phyloP scores from a whole-genome alignment of 2,797 vertebrate genomes.

The Oceanodroma leucorhoa region DNA sequence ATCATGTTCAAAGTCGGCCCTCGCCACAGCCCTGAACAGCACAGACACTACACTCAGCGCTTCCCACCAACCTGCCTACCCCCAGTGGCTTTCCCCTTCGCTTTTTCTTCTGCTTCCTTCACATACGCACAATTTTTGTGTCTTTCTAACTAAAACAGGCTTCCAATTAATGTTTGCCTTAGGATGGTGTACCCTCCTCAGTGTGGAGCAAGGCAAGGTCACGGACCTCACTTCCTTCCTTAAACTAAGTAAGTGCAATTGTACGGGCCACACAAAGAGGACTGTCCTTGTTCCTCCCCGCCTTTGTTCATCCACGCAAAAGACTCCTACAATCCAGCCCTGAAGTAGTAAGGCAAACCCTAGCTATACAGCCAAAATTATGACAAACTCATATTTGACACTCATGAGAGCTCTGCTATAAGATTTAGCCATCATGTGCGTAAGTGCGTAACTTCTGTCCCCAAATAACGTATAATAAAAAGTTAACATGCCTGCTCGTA shows the following conservation, averaged over 20 bases:
- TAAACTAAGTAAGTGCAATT: conserved; percentile 12
- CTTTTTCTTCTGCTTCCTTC: not conserved
- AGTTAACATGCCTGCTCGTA: not conserved
- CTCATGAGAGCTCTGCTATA: not conserved
- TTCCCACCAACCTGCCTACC: not conserved
- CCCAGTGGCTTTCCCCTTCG: not conserved
- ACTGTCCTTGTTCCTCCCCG: not conserved
- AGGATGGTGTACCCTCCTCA: conserved; percentile 22
- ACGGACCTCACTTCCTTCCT: conserved; percentile 51
- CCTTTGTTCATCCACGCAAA: not conserved
- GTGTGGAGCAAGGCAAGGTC: conserved; percentile 33
- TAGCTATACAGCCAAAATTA: not conserved
- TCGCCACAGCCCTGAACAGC: not conserved
- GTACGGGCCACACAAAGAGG: conserved; percentile 24
- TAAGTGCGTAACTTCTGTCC: not conserved
- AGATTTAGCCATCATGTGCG: not conserved
- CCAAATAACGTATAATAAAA: not conserved
- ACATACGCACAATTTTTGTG: not conserved
- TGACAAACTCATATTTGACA: not conserved
- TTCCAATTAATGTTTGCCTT: conserved; percentile 53
- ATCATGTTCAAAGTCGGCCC: not conserved
- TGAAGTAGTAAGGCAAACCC: not conserved
- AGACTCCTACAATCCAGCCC: not conserved
- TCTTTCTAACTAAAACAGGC: conserved; percentile 38
- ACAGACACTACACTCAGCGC: not conserved